Conservation (phyloP, 2,888 invertebrate species). For the Stenichneumon culpator region DNA sequence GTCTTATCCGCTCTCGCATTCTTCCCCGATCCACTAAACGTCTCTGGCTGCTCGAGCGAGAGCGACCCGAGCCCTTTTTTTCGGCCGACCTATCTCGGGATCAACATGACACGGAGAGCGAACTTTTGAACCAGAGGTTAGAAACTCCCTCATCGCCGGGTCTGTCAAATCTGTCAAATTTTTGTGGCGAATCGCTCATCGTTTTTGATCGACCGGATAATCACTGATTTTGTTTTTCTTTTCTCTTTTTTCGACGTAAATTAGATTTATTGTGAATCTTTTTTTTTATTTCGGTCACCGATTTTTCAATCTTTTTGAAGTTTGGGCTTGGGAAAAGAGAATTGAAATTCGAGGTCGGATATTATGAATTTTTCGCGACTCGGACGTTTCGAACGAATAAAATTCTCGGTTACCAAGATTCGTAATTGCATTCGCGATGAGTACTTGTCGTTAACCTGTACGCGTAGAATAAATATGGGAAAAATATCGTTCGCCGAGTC, state of each 20-base stretch:
- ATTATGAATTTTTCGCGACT: background rate
- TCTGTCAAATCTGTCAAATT: constrained; percentile 42
- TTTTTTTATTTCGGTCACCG: background rate
- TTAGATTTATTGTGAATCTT: background rate
- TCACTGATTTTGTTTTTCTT: background rate
- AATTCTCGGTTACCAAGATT: background rate
- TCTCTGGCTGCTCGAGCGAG: constrained; percentile 27
- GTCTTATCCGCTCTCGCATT: background rate
- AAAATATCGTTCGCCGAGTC: background rate
- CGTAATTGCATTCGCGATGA: background rate
- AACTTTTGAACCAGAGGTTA: constrained; percentile 48
- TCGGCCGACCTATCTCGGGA: background rate
- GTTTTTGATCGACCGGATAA: background rate
- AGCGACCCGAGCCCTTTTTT: constrained; percentile 14
- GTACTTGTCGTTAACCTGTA: background rate
- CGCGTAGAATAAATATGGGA: background rate
- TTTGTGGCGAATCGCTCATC: background rate
- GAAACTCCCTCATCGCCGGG: constrained; percentile 45
- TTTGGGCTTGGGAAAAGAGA: background rate
- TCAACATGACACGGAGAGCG: constrained; percentile 10
- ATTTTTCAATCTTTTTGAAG: background rate
- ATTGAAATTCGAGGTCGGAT: background rate
- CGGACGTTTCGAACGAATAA: background rate
- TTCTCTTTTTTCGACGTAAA: background rate
- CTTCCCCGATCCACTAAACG: constrained; percentile 18